Percentiles rank a stretch among this genome's conserved stretches.
Conservation (phyloP, 2,797 vertebrate genomes). For the Sphenodon punctatus region DNA sequence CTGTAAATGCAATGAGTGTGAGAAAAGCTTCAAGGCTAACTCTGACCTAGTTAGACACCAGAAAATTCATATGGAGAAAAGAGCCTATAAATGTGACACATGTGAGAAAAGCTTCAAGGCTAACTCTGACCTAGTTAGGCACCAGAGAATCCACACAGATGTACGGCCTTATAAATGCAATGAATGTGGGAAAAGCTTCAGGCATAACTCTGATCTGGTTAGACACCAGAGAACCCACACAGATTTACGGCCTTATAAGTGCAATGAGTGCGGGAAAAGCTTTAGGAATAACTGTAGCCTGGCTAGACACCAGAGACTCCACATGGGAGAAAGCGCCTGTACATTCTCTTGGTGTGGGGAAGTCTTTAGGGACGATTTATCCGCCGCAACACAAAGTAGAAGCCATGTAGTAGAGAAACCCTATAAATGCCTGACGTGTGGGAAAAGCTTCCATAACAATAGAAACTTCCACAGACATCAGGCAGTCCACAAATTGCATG, state of each 20-base stretch:
- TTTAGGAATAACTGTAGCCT: no score
- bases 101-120: not conserved
- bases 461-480: not conserved
- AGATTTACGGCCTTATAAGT: not conserved
- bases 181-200: not conserved
- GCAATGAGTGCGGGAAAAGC: not conserved
- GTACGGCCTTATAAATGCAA: not conserved
- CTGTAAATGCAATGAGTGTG: constrained; percentile 16
- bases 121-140: not conserved
- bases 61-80: constrained; percentile 8
- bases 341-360: not conserved
- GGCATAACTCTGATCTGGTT: not conserved
- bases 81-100: not conserved
- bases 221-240: not conserved
- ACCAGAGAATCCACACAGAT: constrained; percentile 2
- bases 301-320: constrained; percentile 47
- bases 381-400: not conserved
- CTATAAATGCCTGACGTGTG: not conserved
- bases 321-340: not conserved
- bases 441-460: not conserved
- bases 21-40: not conserved
- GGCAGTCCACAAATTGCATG: not conserved
- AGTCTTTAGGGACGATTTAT: not conserved
- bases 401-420: not conserved
- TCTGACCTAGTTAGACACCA: not conserved